These are phyloP conservation scores for Danio aesculapii DNA, from an alignment of 2,797 vertebrate genomes.

Conservation along the genomic window DNA sequence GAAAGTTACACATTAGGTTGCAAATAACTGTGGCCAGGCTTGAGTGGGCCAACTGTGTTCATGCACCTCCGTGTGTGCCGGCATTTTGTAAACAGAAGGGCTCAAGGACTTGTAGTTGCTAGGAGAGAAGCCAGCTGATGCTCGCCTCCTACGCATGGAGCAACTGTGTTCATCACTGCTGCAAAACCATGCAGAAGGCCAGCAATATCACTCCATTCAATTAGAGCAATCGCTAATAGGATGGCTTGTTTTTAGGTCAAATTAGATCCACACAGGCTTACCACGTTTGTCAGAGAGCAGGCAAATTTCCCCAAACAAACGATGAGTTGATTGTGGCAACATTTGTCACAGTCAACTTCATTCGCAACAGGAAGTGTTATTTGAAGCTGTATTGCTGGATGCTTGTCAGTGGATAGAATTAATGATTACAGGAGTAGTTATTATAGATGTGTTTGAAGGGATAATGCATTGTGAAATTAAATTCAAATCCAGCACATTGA, in stretches of 20 bases:
- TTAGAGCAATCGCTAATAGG: conserved; percentile 26
- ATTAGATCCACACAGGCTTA: conserved; percentile 29
- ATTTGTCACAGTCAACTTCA: neutral
- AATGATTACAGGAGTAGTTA: too few relatives aligned
- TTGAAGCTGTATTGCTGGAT: conserved; percentile 11
- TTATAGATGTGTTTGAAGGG: neutral
- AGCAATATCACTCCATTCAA: conserved; percentile 35
- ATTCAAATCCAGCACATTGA: neutral
- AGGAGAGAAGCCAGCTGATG: conserved; percentile 66
- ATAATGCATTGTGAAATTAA: neutral
- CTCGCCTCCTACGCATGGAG: conserved; percentile 67
- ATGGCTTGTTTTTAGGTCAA: conserved; percentile 5
- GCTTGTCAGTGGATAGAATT: neutral
- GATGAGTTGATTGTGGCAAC: conserved; percentile 16
- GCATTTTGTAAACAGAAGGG: conserved; percentile 57
- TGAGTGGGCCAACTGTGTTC: conserved; percentile 50
- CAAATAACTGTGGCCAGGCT: conserved; percentile 49
- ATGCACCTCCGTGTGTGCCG: conserved; percentile 49
- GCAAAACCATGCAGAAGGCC: conserved; percentile 39
- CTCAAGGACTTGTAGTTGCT: conserved; percentile 60
- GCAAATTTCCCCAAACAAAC: conserved; percentile 30
- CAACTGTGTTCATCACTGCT: conserved; percentile 66
- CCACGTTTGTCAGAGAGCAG: conserved; percentile 18
- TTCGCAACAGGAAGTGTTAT: conserved; percentile 9
- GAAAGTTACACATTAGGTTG: conserved; percentile 34